Evolutionary conservation across 2,113 vertebrate genomes (phyloP).

Genomic region (Ammodytes marinus): DNA sequence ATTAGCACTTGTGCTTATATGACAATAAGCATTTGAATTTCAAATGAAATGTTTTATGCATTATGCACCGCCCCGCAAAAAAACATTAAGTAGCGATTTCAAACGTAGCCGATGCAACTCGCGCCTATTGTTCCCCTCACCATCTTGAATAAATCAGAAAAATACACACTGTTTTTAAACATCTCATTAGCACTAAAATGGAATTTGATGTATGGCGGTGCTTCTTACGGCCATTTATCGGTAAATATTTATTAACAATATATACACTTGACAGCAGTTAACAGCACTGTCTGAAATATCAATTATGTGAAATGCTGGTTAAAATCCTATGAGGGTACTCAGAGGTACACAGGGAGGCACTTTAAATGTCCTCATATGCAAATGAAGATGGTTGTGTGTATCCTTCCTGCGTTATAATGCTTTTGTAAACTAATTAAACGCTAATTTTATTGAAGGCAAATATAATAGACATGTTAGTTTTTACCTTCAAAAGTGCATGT

Average conservation of each 20-base stretch:
- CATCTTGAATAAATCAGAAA: neutral
- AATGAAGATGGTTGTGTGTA: slow-evolving; percentile 9
- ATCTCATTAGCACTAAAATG: neutral
- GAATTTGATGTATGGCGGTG: neutral
- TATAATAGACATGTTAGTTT: neutral
- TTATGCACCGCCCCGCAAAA: neutral
- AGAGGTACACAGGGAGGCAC: neutral
- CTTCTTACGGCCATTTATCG: neutral
- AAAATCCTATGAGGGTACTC: slow-evolving; percentile 19
- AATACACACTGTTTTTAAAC: neutral
- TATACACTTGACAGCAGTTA: slow-evolving; percentile 12
- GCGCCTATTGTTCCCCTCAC: neutral
- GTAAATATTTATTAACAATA: neutral
- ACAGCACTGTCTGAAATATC: slow-evolving; percentile 1
- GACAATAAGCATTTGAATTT: slow-evolving; percentile 38
- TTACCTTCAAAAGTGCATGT: neutral
- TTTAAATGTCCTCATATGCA: slow-evolving; percentile 23
- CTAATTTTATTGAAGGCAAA: neutral
- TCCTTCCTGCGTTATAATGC: neutral
- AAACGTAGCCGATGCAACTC: neutral
- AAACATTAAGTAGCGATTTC: slow-evolving; percentile 8
- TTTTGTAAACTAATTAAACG: slow-evolving; percentile 1
- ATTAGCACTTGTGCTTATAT: slow-evolving; percentile 26
- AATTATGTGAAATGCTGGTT: slow-evolving; percentile 10
- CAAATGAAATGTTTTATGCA: slow-evolving; percentile 40